A percentile compares a stretch with the other conserved stretches of the same genome.
Conservation (phyloP, 2,888 invertebrate genomes). For the Chouioia cunea region DNA sequence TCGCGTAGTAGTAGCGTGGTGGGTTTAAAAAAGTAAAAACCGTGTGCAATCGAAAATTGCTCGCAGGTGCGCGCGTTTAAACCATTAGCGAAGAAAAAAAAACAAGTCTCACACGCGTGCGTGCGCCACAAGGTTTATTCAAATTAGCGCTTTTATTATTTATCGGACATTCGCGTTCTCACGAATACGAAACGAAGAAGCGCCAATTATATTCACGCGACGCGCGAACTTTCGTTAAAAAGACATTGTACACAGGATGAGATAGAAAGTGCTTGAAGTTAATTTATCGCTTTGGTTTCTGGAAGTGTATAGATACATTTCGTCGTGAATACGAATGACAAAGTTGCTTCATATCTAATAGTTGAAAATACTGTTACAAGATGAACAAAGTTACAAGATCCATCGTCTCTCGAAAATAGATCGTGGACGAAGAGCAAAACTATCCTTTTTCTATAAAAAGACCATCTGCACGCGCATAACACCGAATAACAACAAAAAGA, state of each 20-base stretch:
- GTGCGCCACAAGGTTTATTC: conserved; percentile 23
- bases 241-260: background rate
- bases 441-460: no score
- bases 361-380: no score
- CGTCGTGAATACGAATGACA: background rate
- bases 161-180: background rate
- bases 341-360: no score
- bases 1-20: no score
- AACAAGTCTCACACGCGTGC: background rate
- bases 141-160: conserved; percentile 35
- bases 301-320: conserved; percentile 19
- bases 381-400: no score
- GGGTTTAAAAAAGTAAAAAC: no score
- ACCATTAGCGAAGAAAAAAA: background rate
- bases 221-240: background rate
- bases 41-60: conserved; percentile 45
- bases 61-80: conserved; percentile 25
- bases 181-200: background rate
- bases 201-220: conserved; percentile 7
- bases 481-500: background rate
- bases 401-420: no score
- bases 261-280: background rate
- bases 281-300: conserved; percentile 12
- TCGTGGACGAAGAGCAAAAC: no score
- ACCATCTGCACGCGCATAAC: background rate